phyloP scores from a whole-genome alignment of 1,140 invertebrate species.

The Trichonephila clavipes region DNA sequence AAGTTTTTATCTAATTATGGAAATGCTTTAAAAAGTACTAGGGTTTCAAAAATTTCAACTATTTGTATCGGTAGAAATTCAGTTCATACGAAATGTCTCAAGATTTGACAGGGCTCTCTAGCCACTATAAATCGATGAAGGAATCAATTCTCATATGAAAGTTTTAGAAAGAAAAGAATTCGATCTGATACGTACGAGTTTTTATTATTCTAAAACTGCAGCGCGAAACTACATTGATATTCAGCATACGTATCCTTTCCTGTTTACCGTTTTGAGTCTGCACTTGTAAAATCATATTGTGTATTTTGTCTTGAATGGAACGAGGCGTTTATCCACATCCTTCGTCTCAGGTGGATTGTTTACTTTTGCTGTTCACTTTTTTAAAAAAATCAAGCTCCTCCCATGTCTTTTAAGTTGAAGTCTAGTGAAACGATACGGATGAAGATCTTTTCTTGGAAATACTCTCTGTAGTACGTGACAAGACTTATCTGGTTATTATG shows the following conservation, averaged over 20 bases:
- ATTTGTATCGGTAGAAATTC: no score
- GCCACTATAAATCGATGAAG: no score
- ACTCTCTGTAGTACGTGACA: not conserved
- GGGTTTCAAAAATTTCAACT: no score
- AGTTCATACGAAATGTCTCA: no score
- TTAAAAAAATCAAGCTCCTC: not conserved
- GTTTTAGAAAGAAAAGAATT: not conserved
- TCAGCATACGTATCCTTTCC: not conserved
- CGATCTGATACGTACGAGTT: not conserved
- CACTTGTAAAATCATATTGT: conserved; percentile 17
- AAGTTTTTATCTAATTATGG: no score
- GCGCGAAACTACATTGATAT: not conserved
- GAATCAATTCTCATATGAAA: no score
- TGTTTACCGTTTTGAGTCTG: conserved; percentile 9
- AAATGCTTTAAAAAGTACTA: no score
- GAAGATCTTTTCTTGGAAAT: not conserved
- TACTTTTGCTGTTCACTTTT: not conserved
- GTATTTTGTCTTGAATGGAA: not conserved
- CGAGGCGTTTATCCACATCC: not conserved
- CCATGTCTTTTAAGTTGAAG: no score
- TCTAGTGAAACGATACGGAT: no score
- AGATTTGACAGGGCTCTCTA: no score
- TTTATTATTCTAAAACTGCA: not conserved
- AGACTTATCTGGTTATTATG: not conserved
- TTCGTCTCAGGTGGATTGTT: not conserved